Base-by-base conservation (phyloP, 2,797 vertebrate genomes). In the Macropus fuliginosus region DNA sequence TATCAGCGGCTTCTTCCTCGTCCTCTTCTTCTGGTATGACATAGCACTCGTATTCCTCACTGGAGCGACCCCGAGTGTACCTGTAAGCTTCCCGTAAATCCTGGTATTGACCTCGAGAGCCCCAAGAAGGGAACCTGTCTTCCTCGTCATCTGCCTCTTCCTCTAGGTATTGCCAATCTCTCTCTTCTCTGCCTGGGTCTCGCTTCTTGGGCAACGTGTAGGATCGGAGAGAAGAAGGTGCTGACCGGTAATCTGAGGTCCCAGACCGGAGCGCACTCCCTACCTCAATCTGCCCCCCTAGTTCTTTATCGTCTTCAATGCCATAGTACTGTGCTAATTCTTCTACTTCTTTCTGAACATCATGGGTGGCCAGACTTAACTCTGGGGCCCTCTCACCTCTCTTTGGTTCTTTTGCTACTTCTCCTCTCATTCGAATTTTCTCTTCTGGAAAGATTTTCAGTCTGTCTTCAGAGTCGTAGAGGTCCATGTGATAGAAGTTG, bases 371-470 rank as follows among this genome's bases (percentile, higher is more conserved):
- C 95, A 95, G 31, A 56, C 95, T 1, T 95, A 93, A 56, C 0
- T 4, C 95, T 27, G 91, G 91, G 54, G 10, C 74, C 95, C 97
- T 94, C 91, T 98, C 96, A 4, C 0, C 16, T 93, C 74, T 97
- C 0, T 0, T 94, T 52, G 98, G 97, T 0, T 54, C 92, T 21
- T 24, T 92, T 46, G 95, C 93, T 34, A 66, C 94, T 56, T 98
- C 98, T 96, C 94, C 98, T 96, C 95, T 97, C 90, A 92, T 57
- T 91, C 59, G 81, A 62, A 98, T 62, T 3, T 74, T 96, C 96
- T 99, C 99, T 97, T 99, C 99, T 0, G 98, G 95, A 89, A 99
- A 99, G 97, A 99, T 98, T 92, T 98, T 98, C 96, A 99, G 98
- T 59, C 98, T 97, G 56, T 98, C 98, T 81, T 98, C 98, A 91